Evolutionary conservation across 35 echinoderm and acorn worm genomes (phyloP), one percentile per base, ranked within the genome.

Genomic region (Anneissia japonica): DNA sequence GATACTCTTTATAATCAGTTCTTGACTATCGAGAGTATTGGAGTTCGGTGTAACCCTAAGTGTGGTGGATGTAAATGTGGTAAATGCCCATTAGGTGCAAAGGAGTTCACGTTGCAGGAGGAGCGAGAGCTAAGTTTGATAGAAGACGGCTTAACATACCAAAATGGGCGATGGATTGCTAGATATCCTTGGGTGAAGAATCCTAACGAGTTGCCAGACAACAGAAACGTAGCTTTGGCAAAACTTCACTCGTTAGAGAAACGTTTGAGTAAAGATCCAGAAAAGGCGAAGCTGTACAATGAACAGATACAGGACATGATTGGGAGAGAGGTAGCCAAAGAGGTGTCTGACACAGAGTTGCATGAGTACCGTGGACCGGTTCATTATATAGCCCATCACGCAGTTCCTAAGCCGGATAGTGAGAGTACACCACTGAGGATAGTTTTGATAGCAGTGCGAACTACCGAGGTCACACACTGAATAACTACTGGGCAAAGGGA

Each of bases 401-500:
- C 51, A 2, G 51, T 64, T 23, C 26, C 26, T 9, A 64, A 64
- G 21, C 51, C 7, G 2, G 51, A 64, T 23, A 64, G 51, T 64
- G 51, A 64, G 21, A 64, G 51, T 64, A 64, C 51, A 23, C 40
- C 40, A 4, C 40, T 43, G 1, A 64, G 26, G 21, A 23, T 64
- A 23, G 51, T 64, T 64, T 64, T 23, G 26, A 64, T 23, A 85
- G 81, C 36, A 85, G 81, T 46, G 91, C 91, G n/a, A 75, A 38
- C 0, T 89, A 76, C 33, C 76, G 89, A 36, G 91, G 91, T 17
- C 91, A 93, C 41, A 19, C 39, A 0, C 73, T 93, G 31, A 93
- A 93, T 76, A 72, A 89, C 0, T 89, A 93, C 82, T 93, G 91
- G 87, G 73, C 79, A 23, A 90, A 93, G 74, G 87, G 92, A 30